Conservation (phyloP, 2,797 vertebrate genomes). For the Sphaeramia orbicularis region DNA sequence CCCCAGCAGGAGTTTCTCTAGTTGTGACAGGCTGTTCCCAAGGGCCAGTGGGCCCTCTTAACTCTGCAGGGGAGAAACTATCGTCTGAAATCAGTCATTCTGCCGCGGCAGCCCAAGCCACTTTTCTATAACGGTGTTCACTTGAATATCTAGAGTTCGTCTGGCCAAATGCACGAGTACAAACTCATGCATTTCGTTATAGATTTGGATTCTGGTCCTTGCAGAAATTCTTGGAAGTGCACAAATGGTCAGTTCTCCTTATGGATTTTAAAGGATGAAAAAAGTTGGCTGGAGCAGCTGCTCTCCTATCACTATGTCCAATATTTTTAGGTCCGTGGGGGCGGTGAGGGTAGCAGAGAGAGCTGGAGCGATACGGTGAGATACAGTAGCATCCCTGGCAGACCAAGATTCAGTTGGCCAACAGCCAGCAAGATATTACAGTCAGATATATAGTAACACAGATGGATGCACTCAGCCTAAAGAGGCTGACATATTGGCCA, state of each 20-base stretch:
- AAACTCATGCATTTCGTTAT: conserved; percentile 51
- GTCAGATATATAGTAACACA: conserved; percentile 83
- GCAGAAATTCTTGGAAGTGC: conserved; percentile 57
- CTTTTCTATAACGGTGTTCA: conserved; percentile 47
- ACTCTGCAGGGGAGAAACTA: conserved; percentile 72
- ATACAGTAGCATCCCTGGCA: conserved; percentile 67
- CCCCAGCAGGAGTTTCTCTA: conserved; percentile 83
- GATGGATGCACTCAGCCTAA: conserved; percentile 85
- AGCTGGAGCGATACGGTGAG: conserved; percentile 58
- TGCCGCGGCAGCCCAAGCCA: conserved; percentile 55
- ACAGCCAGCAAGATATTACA: conserved; percentile 79
- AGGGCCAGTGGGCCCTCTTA: conserved; percentile 72
- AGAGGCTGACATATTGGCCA: conserved; percentile 83
- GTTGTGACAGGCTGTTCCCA: conserved; percentile 82
- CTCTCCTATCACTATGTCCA: conserved; percentile 56
- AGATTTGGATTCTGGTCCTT: conserved; percentile 48
- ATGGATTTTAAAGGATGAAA: conserved; percentile 68
- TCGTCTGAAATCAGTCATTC: conserved; percentile 74
- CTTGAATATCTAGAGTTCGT: conserved; percentile 61
- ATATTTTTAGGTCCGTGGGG: conserved; percentile 70
- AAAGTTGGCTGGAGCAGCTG: conserved; percentile 61
- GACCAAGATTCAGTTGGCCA: conserved; percentile 73
- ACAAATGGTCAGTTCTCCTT: conserved; percentile 62
- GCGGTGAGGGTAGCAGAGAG: conserved; percentile 48
- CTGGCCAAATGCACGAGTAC: conserved; percentile 50